Evolutionary conservation across 2,113 vertebrate genomes (phyloP), one percentile per base, ranked within the genome.

Genomic region (Sisor rabdophorus): DNA sequence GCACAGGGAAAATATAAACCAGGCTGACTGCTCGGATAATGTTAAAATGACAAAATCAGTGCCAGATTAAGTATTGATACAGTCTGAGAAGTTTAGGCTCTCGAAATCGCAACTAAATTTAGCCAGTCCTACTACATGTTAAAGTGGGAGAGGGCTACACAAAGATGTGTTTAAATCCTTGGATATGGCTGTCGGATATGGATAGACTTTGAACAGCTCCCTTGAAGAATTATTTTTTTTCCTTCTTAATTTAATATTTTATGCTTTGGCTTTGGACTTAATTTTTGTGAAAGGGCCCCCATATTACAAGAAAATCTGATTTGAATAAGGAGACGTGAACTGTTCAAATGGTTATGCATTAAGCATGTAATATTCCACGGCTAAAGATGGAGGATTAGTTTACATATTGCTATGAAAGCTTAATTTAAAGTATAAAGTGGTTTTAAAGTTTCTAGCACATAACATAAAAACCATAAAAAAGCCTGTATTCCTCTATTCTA

Each of bases 1-100:
- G 22, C 78, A 78, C 84, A 74, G 71, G 44, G 83, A 54, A 86
- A 94, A 93, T 92, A 84, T 91, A 87, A 93, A 90, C 89, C 90
- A 93, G 90, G 88, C 93, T 92, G 79, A 83, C 87, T 87, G 76
- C 88, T 82, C 85, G 84, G 84, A 83, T 91, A 79, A 24, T 86
- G 44, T 90, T 92, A 91, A 85, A 91, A 86, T 83, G 73, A 91
- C 90, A 88, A 84, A 93, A 92, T 89, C 89, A 94, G 87, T 88
- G 73, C 86, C 78, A 92, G 87, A 89, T 90, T 87, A 81, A 83
- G 86, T 60, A 75, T 36, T 12, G 59, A 52, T 87, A 83, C 83
- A 74, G 72, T 81, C 77, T 67, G 71, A 48, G 75, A 81, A 80
- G 52, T 76, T 77, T 82, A 81, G 80, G 79, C 78, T 76, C 68